Evolutionary conservation across 2,888 invertebrate species (phyloP).

Genomic region (Drosophila limbata): DNA sequence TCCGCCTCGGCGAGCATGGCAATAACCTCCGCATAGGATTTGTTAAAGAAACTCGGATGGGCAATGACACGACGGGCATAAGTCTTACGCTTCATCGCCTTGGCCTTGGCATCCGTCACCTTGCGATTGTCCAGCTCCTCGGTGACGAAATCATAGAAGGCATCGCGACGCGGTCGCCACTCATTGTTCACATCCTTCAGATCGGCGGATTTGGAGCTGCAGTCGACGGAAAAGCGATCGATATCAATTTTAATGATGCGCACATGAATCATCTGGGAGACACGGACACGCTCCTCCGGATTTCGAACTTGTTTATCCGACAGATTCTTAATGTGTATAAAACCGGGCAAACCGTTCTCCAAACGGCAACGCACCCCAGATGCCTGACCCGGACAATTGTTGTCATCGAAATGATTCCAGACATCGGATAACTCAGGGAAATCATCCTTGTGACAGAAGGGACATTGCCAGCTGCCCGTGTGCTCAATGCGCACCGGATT

Average conservation of each 20-base stretch:
- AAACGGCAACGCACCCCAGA: slow-evolving; percentile 95
- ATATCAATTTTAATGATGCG: slow-evolving; percentile 98
- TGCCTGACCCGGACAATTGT: slow-evolving; percentile 97
- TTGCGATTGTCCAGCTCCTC: slow-evolving; percentile 92
- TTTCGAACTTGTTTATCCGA: slow-evolving; percentile 97
- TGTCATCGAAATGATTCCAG: slow-evolving; percentile 99
- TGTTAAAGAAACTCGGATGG: slow-evolving; percentile 98
- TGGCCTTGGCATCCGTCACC: slow-evolving; percentile 91
- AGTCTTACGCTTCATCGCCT: slow-evolving; percentile 64
- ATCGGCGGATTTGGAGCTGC: slow-evolving; percentile 97
- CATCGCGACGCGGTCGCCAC: slow-evolving; percentile 95
- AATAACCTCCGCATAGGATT: slow-evolving; percentile 96
- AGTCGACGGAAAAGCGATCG: slow-evolving; percentile 96
- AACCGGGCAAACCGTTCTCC: slow-evolving; percentile 97
- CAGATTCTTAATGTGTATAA: slow-evolving; percentile 96
- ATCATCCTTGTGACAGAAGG: slow-evolving; percentile 97
- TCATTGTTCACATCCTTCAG: slow-evolving; percentile 95
- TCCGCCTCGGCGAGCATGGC: slow-evolving; percentile 96
- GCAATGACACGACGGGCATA: slow-evolving; percentile 98
- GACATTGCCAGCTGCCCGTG: slow-evolving; percentile 98
- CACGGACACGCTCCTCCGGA: slow-evolving; percentile 95
- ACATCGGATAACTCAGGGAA: slow-evolving; percentile 98
- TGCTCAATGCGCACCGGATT: slow-evolving; percentile 98
- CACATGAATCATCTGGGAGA: slow-evolving; percentile 93
- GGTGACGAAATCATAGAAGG: slow-evolving; percentile 94